phyloP scores from a whole-genome alignment of 2,888 invertebrate species.

The Hyalella azteca region DNA sequence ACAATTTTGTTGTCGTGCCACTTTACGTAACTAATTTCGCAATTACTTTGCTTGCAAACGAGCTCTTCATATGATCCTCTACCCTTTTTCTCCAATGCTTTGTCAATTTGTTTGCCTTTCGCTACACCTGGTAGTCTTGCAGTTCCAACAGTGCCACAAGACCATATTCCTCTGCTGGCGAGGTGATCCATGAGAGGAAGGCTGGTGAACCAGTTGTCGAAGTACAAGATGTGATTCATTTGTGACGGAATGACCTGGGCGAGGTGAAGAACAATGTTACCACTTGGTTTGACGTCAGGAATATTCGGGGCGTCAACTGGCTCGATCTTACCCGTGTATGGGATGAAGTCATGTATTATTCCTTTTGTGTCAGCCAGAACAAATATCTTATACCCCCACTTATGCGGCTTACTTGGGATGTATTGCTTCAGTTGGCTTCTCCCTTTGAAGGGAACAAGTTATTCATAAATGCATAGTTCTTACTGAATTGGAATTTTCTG shows the following conservation, averaged over 20 bases:
- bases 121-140: conserved; percentile 27
- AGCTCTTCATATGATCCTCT: conserved; percentile 38
- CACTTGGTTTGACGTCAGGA: conserved; percentile 32
- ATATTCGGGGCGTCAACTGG: conserved; percentile 38
- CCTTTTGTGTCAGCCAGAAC: conserved; percentile 36
- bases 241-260: conserved; percentile 15
- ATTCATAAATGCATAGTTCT: conserved; percentile 30
- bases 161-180: conserved; percentile 32
- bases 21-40: conserved; percentile 6
- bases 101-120: conserved; percentile 9
- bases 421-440: conserved; percentile 16
- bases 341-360: conserved; percentile 36
- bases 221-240: background rate
- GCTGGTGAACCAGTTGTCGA: conserved; percentile 26
- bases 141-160: conserved; percentile 38
- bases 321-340: conserved; percentile 38
- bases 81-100: conserved; percentile 21
- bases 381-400: conserved; percentile 38
- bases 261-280: conserved; percentile 36
- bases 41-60: background rate
- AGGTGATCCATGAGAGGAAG: conserved; percentile 18
- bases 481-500: background rate
- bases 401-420: conserved; percentile 25
- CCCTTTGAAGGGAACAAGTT: conserved; percentile 39
- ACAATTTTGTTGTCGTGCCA: conserved; percentile 33